Percentiles rank a stretch among this genome's conserved stretches.
These are phyloP conservation scores for Acridotheres tristis DNA, from an alignment of 2,797 vertebrate genomes.

Conservation along the genomic window DNA sequence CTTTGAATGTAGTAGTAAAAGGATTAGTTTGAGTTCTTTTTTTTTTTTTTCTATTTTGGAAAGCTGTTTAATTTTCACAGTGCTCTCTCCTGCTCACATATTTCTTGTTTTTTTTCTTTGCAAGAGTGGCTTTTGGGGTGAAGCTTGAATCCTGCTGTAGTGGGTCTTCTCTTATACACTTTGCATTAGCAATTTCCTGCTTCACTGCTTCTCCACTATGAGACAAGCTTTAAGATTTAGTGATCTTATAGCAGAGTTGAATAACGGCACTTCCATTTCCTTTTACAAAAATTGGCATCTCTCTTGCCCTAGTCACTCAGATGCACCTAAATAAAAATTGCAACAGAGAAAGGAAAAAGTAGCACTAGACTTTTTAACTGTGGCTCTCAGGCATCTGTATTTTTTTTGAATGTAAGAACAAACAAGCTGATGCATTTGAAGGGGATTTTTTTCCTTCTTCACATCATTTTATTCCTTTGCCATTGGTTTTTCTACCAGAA, in stretches of 20 bases:
- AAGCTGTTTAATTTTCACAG: constrained; percentile 15
- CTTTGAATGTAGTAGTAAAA: neutral
- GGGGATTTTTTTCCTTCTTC: neutral
- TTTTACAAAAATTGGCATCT: constrained; percentile 63
- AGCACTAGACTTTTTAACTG: neutral
- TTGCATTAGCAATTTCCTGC: constrained; percentile 76
- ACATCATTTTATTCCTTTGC: neutral
- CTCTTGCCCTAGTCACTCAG: constrained; percentile 29
- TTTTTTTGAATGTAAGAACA: neutral
- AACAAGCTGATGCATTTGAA: neutral
- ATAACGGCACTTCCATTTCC: constrained; percentile 67
- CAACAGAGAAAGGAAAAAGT: neutral
- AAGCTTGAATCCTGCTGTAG: constrained; percentile 22
- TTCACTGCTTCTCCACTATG: constrained; percentile 69
- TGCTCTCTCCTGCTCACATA: neutral
- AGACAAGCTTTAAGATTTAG: constrained; percentile 71
- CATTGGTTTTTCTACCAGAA: neutral
- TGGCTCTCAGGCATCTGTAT: neutral
- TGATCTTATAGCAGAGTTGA: constrained; percentile 53
- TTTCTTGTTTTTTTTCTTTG: constrained; percentile 27
- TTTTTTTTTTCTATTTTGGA: neutral
- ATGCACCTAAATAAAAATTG: constrained; percentile 4
- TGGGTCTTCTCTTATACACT: constrained; percentile 59
- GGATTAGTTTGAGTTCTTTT: neutral
- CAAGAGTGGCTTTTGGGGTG: constrained; percentile 27